phyloP scores from a whole-genome alignment of 2,797 vertebrate genomes.

The Sciurus vulgaris region DNA sequence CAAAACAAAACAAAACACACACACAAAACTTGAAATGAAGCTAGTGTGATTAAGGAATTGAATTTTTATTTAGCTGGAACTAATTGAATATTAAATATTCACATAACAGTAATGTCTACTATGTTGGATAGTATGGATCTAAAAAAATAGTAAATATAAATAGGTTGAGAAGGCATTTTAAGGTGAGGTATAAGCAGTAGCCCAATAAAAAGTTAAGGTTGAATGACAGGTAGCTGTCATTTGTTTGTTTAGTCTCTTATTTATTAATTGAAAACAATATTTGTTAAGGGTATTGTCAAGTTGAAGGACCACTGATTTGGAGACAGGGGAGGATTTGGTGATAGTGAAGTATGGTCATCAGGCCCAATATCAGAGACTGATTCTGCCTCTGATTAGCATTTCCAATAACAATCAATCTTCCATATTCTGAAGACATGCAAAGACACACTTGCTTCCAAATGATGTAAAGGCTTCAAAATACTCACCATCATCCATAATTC shows the following conservation, averaged over 20 bases:
- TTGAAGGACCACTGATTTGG: not conserved
- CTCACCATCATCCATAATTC: slow-evolving; percentile 99
- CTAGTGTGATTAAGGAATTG: not conserved
- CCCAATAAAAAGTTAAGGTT: not conserved
- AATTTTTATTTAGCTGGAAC: slow-evolving; percentile 26
- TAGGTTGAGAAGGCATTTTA: not conserved
- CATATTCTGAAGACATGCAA: not conserved
- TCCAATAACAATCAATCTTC: not conserved
- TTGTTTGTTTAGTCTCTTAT: slow-evolving; percentile 1
- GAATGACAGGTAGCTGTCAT: not conserved
- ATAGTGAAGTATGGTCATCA: not conserved
- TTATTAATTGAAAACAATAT: slow-evolving; percentile 26
- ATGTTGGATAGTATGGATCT: not conserved
- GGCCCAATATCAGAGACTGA: not conserved
- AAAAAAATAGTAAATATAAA: slow-evolving; percentile 1
- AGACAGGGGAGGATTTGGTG: not conserved
- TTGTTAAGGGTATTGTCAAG: not conserved
- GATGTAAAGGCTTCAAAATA: slow-evolving; percentile 57
- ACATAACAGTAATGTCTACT: not conserved
- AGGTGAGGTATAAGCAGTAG: not conserved
- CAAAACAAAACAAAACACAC: not conserved
- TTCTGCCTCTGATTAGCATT: not conserved
- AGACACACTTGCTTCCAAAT: not conserved
- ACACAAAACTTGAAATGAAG: slow-evolving; percentile 15
- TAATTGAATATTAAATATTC: not conserved